Percentiles rank a stretch among this genome's conserved stretches.
phyloP scores from a whole-genome alignment of 2,113 vertebrate species.

The Vanacampus margaritifer region DNA sequence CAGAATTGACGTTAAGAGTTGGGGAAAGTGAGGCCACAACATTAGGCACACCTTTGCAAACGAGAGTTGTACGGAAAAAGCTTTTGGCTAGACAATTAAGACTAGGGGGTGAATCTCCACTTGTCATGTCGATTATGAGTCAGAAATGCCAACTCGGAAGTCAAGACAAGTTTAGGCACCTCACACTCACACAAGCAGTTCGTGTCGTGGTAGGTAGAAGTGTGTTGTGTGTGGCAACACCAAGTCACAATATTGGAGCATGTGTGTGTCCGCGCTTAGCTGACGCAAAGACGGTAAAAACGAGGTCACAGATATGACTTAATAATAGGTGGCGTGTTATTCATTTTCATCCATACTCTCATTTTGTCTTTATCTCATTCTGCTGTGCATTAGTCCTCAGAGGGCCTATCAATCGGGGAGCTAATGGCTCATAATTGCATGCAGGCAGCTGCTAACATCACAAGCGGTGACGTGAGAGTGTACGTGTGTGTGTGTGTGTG shows the following conservation, averaged over 20 bases:
- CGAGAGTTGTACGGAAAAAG: background rate
- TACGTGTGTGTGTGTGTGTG: no score
- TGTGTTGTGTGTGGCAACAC: no score
- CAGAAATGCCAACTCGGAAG: no score
- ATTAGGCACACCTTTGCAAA: background rate
- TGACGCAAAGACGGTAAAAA: conserved; percentile 16
- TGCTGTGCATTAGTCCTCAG: conserved; percentile 56
- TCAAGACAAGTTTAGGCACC: no score
- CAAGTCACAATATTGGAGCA: background rate
- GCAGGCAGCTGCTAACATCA: conserved; percentile 36
- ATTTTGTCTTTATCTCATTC: conserved; percentile 54
- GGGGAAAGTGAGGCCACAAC: background rate
- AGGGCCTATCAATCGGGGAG: conserved; percentile 61
- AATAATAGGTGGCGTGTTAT: conserved; percentile 56
- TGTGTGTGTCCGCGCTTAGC: background rate
- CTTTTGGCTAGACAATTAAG: no score
- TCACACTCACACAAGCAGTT: no score
- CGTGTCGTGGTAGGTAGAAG: no score
- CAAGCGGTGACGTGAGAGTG: conserved; percentile 16
- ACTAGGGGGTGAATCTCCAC: no score
- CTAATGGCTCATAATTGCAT: conserved; percentile 66
- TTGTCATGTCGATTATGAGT: no score
- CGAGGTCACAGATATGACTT: conserved; percentile 21
- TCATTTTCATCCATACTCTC: conserved; percentile 59
- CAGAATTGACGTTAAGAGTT: no score